phyloP scores from a whole-genome alignment of 1,140 invertebrate species.

The Drosophila melanica region DNA sequence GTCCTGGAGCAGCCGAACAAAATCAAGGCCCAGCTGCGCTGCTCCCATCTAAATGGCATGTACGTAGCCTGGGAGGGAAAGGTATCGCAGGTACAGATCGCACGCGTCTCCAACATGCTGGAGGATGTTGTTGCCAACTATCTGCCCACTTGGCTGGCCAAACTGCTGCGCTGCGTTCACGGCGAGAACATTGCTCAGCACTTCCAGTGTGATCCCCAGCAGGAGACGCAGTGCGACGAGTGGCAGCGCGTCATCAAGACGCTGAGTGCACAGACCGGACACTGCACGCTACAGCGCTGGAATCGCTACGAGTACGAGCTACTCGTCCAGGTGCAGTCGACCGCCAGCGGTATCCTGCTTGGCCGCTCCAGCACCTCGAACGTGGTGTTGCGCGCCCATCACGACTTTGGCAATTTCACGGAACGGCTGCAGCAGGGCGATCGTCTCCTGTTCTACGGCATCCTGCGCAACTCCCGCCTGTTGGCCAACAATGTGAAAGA shows the following conservation, averaged over 20 bases:
- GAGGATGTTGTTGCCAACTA: conserved; percentile 85
- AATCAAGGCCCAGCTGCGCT: conserved; percentile 87
- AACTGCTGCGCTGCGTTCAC: conserved; percentile 88
- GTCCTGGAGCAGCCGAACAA: conserved; percentile 88
- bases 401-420: conserved; percentile 90
- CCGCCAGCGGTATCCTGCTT: conserved; percentile 86
- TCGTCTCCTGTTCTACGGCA: conserved; percentile 89
- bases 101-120: conserved; percentile 87
- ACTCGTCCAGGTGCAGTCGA: conserved; percentile 86
- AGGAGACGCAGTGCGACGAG: conserved; percentile 77
- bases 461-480: conserved; percentile 83
- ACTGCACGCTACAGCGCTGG: conserved; percentile 89
- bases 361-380: conserved; percentile 86
- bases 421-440: conserved; percentile 87
- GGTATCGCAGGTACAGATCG: conserved; percentile 87
- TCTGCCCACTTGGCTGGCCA: conserved; percentile 86
- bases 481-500: conserved; percentile 44
- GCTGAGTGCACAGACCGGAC: conserved; percentile 86
- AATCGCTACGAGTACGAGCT: conserved; percentile 90
- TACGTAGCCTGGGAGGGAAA: conserved; percentile 90
- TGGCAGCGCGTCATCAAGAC: conserved; percentile 84
- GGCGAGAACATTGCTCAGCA: conserved; percentile 87
- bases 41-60: conserved; percentile 87
- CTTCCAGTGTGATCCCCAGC: conserved; percentile 73
- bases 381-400: conserved; percentile 86